Conservation (phyloP, 2,888 invertebrate genomes). For the Lymantria dispar region DNA sequence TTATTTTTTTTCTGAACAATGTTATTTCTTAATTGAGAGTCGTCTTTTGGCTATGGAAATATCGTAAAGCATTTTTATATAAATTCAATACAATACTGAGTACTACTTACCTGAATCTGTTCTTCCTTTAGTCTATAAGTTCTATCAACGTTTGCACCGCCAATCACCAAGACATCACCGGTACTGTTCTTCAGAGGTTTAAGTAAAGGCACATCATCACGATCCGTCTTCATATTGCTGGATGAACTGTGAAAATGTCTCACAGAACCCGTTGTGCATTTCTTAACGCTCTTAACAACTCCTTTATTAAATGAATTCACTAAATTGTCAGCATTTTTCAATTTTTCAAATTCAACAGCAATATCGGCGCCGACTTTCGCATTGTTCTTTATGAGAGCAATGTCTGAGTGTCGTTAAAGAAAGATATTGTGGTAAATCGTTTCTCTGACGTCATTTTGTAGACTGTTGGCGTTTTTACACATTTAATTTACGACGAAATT, state of each 20-base stretch:
- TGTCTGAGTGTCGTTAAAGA: slow-evolving; percentile 84
- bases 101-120: slow-evolving; percentile 84
- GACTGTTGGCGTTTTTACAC: slow-evolving; percentile 49
- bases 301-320: slow-evolving; percentile 51
- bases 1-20: too few species aligned
- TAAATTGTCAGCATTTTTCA: slow-evolving; percentile 52
- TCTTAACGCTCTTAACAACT: slow-evolving; percentile 33
- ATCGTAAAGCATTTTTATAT: too few species aligned
- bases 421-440: slow-evolving; percentile 63
- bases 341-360: slow-evolving; percentile 84
- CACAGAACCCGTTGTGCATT: slow-evolving; percentile 32
- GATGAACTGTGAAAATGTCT: slow-evolving; percentile 60
- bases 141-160: slow-evolving; percentile 90
- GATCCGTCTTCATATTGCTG: slow-evolving; percentile 11
- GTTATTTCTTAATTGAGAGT: too few species aligned
- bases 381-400: slow-evolving; percentile 96
- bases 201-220: slow-evolving; percentile 36
- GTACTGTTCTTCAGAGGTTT: slow-evolving; percentile 18
- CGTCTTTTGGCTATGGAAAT: too few species aligned
- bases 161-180: slow-evolving; percentile 85
- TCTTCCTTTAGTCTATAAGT: slow-evolving; percentile 84
- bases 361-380: slow-evolving; percentile 92
- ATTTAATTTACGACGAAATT: slow-evolving; percentile 57
- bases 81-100: too few species aligned
- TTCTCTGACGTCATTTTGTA: slow-evolving; percentile 52